Base-by-base conservation (phyloP, 2,888 invertebrate species). In the Xylota segnis region DNA sequence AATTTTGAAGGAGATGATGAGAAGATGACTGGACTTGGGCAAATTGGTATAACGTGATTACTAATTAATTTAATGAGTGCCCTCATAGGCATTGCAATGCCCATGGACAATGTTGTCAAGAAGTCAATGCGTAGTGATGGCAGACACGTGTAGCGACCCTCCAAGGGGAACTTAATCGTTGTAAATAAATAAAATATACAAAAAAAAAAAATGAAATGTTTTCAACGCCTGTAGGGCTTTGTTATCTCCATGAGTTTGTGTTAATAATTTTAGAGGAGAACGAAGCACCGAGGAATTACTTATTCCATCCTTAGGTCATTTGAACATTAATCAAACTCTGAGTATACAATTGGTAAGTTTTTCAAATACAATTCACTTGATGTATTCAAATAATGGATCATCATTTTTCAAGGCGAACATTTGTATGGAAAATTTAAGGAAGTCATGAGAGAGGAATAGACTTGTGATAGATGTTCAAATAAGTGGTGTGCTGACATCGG, bases 31-130 rank as follows among this genome's bases (percentile, higher is more conserved):
- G 40, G 65, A 6, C 43, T 63, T 40, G 14, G 34, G 63, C 10
- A 54, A 37, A 56, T 58, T 65, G 56, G 45, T 6, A 37, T 54
- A 54, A 59, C 58, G 14, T 59, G 58, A 75, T 65, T 76, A 76
- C 58, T 66, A 76, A 76, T 76, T 76, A 66, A 66, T 66, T 66
- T 76, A 58, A 76, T 58, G 45, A 37, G 37, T 29, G 27, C 47
- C 58, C 23, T 18, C 14, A 29, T 27, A 50, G n/a, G 23, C 14
- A 52, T 16, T 68, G 27, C 5, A 27, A 54, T 40, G 40, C 32
- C 32, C 14, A 14, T 23, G 71, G 58, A 32, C 37, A 37, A 23
- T 10, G 29, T 37, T 27, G 50, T 23, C 10, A 3, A 23, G 18
- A 59, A 59, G 37, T 59, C 59, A 59, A 32, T 45, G 45, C 29